Percentiles rank a stretch among this genome's conserved stretches.
Evolutionary conservation across 2,113 vertebrate genomes (phyloP).

Genomic region (Amblyornis subalaris): DNA sequence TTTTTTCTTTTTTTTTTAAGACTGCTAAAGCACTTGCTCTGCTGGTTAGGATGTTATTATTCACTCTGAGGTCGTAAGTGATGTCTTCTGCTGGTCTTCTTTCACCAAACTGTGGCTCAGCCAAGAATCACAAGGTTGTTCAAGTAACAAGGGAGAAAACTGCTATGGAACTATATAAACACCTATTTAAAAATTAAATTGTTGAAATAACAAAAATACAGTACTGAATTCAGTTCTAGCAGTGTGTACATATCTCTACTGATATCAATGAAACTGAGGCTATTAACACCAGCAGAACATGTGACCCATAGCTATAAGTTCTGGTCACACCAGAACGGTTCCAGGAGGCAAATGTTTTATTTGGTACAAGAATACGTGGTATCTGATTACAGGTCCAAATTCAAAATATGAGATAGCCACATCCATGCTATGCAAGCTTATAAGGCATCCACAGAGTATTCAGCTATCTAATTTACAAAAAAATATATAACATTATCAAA

Average conservation of each 20-base stretch:
- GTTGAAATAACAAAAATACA: conserved; percentile 39
- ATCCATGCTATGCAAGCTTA: neutral
- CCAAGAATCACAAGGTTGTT: conserved; percentile 5
- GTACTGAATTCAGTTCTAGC: neutral
- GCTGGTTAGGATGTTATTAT: neutral
- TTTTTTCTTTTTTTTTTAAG: neutral
- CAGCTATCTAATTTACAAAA: neutral
- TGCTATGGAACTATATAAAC: conserved; percentile 24
- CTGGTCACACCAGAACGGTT: conserved; percentile 54
- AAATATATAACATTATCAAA: neutral
- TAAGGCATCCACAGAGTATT: conserved; percentile 6
- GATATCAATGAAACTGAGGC: neutral
- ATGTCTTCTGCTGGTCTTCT: conserved; percentile 6
- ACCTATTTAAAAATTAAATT: conserved; percentile 23
- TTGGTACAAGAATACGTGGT: conserved; percentile 42
- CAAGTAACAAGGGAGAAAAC: neutral
- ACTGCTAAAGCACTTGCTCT: neutral
- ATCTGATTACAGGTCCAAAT: conserved; percentile 48
- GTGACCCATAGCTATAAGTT: conserved; percentile 2
- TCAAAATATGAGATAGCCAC: conserved; percentile 17
- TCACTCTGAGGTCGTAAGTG: neutral
- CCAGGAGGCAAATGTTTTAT: conserved; percentile 9
- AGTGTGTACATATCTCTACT: neutral
- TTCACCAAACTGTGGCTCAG: neutral
- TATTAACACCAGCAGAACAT: conserved; percentile 25